Percentiles rank a stretch among this genome's conserved stretches.
Conservation (phyloP, 2,797 vertebrate genomes). For the Capromys pilorides region DNA sequence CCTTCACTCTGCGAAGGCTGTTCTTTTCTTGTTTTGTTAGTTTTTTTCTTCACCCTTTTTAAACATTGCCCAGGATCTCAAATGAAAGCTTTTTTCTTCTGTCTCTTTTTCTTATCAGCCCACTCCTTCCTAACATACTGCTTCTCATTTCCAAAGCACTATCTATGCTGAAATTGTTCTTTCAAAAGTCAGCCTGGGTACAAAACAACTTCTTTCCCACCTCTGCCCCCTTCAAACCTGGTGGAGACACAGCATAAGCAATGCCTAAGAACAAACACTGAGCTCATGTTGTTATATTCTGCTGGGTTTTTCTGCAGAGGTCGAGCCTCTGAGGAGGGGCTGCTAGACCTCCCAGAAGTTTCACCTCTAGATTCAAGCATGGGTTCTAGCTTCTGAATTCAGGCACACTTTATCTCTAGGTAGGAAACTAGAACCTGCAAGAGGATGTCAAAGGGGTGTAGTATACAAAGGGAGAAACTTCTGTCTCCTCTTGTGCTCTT, state of each 20-base stretch:
- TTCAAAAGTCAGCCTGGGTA: neutral
- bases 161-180: neutral
- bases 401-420: neutral
- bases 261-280: neutral
- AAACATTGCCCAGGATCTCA: neutral
- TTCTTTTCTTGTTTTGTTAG: neutral
- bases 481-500: rapidly evolving
- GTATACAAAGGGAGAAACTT: neutral
- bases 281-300: neutral
- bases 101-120: neutral
- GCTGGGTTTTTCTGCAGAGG: neutral
- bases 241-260: neutral
- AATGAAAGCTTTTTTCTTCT: neutral
- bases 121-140: neutral
- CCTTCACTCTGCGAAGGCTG: neutral
- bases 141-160: neutral
- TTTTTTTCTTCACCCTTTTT: neutral
- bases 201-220: neutral
- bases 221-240: neutral
- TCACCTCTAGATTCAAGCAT: neutral
- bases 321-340: neutral
- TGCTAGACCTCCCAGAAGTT: neutral
- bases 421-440: neutral
- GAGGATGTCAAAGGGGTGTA: too few relatives aligned
- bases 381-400: neutral